Conservation (phyloP, 2,797 vertebrate genomes). For the Limosa lapponica region DNA sequence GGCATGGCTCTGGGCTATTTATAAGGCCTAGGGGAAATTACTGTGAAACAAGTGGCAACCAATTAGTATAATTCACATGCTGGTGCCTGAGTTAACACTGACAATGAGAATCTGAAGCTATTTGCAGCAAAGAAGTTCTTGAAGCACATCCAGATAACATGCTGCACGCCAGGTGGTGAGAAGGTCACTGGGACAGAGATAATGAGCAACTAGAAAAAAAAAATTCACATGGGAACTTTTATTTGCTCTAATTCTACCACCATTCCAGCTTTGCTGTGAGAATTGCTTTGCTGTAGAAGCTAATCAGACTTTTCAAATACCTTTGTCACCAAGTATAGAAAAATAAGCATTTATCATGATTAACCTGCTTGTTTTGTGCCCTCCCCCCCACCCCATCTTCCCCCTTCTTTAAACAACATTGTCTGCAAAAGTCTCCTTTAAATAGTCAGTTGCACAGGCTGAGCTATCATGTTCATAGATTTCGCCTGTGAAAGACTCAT, state of each 20-base stretch:
- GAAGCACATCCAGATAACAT: not conserved
- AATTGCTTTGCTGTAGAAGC: not conserved
- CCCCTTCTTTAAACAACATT: not conserved
- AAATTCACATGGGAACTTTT: slow-evolving; percentile 50
- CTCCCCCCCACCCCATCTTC: not conserved
- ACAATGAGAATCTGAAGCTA: slow-evolving; percentile 19
- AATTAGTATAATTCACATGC: not conserved
- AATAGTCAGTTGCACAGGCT: not conserved
- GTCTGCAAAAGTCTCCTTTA: not conserved
- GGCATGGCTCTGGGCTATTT: not conserved
- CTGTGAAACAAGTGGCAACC: not conserved
- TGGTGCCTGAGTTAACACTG: not conserved
- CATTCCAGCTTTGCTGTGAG: not conserved
- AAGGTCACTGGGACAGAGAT: slow-evolving; percentile 62
- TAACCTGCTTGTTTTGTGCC: not conserved
- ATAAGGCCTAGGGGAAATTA: not conserved
- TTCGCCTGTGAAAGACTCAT: not conserved
- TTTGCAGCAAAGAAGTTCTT: slow-evolving; percentile 10
- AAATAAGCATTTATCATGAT: not conserved
- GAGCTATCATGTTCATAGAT: not conserved
- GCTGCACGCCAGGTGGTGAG: slow-evolving; percentile 23
- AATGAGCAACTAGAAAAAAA: slow-evolving; percentile 13
- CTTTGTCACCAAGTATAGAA: not conserved
- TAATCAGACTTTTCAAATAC: slow-evolving; percentile 29
- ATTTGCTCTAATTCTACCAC: slow-evolving; percentile 13